Base-by-base conservation (phyloP, 1,140 invertebrate species). In the Listronotus oregonensis region DNA sequence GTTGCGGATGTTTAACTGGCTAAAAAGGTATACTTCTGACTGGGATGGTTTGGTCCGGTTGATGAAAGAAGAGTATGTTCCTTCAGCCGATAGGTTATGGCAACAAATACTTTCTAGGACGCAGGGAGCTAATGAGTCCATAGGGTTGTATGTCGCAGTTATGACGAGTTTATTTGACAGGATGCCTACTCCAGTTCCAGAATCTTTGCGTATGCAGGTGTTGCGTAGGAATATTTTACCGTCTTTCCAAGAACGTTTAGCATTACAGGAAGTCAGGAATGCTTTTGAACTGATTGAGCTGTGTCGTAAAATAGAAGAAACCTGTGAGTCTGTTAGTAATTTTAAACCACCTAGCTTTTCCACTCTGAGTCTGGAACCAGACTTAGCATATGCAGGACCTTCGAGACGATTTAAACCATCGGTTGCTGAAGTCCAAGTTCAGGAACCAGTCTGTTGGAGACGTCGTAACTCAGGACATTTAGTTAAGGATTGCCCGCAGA, bases 171-270 rank as follows among this genome's bases (percentile, higher is more conserved):
- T 50, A 11, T 50, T 50, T 27, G 47, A 50, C 4, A n/a, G 47
- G 12, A 50, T 50, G 47, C 47, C 47, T 14, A 27, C 18, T 50
- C 11, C 15, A 21, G n/a, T 50, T 27, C 9, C 18, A 17, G 31
- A 50, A 3, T 50, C 15, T 8, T 50, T 50, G 11, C 14, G 15
- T 14, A 17, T 47, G 44, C 44, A 15, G 18, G 44, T 47, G 11
- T 14, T 47, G 44, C 44, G 44, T 17, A n/a, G n/a, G n/a, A 47
- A 47, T 47, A 47, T 47, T 47, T 17, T 1, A 47, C 44, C 44
- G 17, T 14, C 17, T 47, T 47, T 9, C n/a, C 44, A 47, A 14
- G 18, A 47, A 47, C 44, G 17, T 3, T 27, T 27, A 27, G n/a
- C 21, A 3, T 27, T 27, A 27, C n/a, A 27, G 21, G 21, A 27